Evolutionary conservation across 1,140 invertebrate species (phyloP), one percentile per base, ranked within the genome.

Genomic region (Papilio polyxenes): DNA sequence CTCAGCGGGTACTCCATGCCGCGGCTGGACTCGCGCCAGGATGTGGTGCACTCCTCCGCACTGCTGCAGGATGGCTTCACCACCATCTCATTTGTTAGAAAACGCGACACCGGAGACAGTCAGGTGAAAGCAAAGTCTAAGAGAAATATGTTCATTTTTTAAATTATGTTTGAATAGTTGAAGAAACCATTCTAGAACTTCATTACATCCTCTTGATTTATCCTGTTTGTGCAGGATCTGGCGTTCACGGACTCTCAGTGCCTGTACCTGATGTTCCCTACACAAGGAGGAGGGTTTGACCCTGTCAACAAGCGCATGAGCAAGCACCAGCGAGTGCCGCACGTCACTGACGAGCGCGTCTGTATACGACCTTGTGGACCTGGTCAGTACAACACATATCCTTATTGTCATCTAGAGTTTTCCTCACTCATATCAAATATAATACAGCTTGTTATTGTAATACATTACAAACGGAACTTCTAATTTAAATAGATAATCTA

Each of bases 241-340:
- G 96, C 97, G 44, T 98, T 99, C 92, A 97, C 97, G 0, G 97
- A 98, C 86, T 96, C 97, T 8, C 95, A 97, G 75, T 99, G 98
- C 90, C 93, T 98, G 4, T 98, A 98, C 92, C 95, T 99, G 90
- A 97, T 99, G 95, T 99, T 98, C 95, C 97, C 98, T 1, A 96
- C 97, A 0, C 96, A 97, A 89, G 98, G 98, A 10, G 98, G 98
- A 5, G 95, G 92, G 6, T 98, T 97, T 91, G 97, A 98, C 91
- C 94, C 96, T 17, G 97, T 98, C 13, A 98, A 97, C 90, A 98
- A 98, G 91, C 97, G 97, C 87, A 98, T 98, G 59, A 95, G 96
- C 78, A 98, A 98, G 87, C 98, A 99, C 90, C 95, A 96, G 74
- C 92, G 93, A 3, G 96, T 96, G 3, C 98, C 98, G 0, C 94